Conservation (phyloP, 1,140 invertebrate genomes). For the Drosophila athabasca region DNA sequence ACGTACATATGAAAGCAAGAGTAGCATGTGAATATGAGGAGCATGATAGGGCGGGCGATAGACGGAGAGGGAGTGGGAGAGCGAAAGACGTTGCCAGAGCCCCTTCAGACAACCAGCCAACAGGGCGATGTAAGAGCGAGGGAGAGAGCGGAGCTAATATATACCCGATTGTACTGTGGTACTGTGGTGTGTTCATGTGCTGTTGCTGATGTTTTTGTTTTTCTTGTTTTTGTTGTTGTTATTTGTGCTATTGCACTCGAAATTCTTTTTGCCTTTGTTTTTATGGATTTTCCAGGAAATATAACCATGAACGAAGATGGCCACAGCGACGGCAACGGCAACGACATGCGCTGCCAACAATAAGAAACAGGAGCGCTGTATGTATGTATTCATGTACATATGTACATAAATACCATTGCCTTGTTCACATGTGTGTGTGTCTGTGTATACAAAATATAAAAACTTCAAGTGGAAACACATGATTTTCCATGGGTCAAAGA, state of each 20-base stretch:
- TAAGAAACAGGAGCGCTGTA: constrained; percentile 47
- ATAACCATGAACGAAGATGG: constrained; percentile 60
- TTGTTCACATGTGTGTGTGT: background rate
- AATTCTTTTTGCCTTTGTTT: constrained; percentile 80
- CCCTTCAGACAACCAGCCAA: too few relatives aligned
- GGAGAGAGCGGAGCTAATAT: constrained; percentile 59
- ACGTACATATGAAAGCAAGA: constrained; percentile 61
- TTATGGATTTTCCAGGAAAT: constrained; percentile 77
- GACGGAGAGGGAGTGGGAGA: constrained; percentile 16
- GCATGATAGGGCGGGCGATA: constrained; percentile 40
- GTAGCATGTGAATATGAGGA: constrained; percentile 69
- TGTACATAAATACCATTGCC: too few relatives aligned
- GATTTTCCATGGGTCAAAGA: constrained; percentile 54
- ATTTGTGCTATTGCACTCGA: constrained; percentile 73
- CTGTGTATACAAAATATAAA: constrained; percentile 18
- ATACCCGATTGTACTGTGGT: constrained; percentile 60
- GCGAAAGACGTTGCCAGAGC: constrained; percentile 3
- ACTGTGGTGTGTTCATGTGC: constrained; percentile 16
- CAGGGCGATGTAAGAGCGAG: background rate
- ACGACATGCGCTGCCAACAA: constrained; percentile 49
- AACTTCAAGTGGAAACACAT: constrained; percentile 71
- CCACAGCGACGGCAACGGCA: constrained; percentile 38
- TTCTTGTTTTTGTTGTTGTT: constrained; percentile 23
- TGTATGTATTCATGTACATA: constrained; percentile 18
- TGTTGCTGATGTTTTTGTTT: constrained; percentile 14